Conservation (phyloP, 2,113 vertebrate genomes). For the Tretioscincus oriximinensis region DNA sequence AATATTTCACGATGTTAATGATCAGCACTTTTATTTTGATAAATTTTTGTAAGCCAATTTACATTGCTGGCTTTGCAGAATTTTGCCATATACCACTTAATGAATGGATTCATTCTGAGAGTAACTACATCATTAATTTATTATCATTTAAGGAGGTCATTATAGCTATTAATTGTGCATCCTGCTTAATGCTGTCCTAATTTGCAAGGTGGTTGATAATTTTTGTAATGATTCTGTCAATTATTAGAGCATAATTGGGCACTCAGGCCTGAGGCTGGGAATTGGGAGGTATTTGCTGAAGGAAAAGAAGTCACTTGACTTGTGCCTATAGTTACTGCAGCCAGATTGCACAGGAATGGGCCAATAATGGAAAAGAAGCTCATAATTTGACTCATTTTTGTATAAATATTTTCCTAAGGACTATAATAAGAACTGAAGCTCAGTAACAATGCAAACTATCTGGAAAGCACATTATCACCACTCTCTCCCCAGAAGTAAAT, state of each 20-base stretch:
- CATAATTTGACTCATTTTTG: not conserved
- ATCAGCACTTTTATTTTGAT: slow-evolving; percentile 9
- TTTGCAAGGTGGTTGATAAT: slow-evolving; percentile 28
- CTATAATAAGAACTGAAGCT: no score
- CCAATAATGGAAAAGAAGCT: not conserved
- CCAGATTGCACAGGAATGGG: not conserved
- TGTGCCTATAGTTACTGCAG: not conserved
- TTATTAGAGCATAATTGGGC: slow-evolving; percentile 16
- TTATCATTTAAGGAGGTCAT: slow-evolving; percentile 20
- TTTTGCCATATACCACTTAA: not conserved
- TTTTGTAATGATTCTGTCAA: slow-evolving; percentile 19
- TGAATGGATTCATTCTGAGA: not conserved
- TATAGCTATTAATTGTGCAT: slow-evolving; percentile 29
- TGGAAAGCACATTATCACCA: no score
- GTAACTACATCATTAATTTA: slow-evolving; percentile 20
- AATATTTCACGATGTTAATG: slow-evolving; percentile 1
- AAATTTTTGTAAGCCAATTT: slow-evolving; percentile 12
- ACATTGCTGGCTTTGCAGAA: not conserved
- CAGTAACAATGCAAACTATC: no score
- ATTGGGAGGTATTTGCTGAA: not conserved
- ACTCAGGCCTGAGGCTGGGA: not conserved
- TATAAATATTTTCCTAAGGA: no score
- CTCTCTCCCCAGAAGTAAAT: no score
- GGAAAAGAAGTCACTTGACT: not conserved
- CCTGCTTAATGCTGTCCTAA: slow-evolving; percentile 19